Evolutionary conservation across 2,113 vertebrate species (phyloP), one percentile per base, ranked within the genome.

Genomic region (Oophaga pumilio): DNA sequence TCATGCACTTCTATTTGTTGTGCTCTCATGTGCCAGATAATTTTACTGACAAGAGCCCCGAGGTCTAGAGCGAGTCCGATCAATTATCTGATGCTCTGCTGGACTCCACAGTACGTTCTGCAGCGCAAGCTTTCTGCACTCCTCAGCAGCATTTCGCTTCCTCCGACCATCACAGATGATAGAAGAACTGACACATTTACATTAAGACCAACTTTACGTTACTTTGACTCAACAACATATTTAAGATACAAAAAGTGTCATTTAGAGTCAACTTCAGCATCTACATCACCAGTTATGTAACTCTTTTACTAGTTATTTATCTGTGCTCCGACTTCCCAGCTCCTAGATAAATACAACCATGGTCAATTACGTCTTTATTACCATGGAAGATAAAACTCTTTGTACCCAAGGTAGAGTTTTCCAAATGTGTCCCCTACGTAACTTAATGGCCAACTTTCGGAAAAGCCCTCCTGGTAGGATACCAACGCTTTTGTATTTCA

Each of bases 1-100:
- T 62, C 28, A 53, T 88, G 73, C 81, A 66, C 49, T 84, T 88
- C 43, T 60, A 88, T 83, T 88, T 76, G 24, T 81, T 88, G 80
- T 84, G 57, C 80, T 88, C 52, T 88, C 80, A 88, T 33, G 69
- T 77, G 87, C 80, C 87, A 73, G 73, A 88, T 88, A 88, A 88
- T 84, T 77, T 84, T 88, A 84, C 87, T 88, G 87, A 88, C 80
- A 88, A 88, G 71, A 57, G 80, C 81, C 87, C 81, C 13, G 73
- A 88, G 87, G 80, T 88, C 26, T 33, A 69, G 81, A 68, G 62
- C 73, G 57, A 76, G 80, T 88, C 87, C 24, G 81, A 84, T 88
- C 87, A 88, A 88, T 88, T 88, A 88, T 84, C 71, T 83, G 87
- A 84, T 84, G 81, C 87, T 84, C 81, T 68, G 80, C 57, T 88